These are phyloP conservation scores for Phacellophora camtschatica DNA, from an alignment of 30 jellyfish, hydroid and myxozoan genomes.

Conservation along the genomic window DNA sequence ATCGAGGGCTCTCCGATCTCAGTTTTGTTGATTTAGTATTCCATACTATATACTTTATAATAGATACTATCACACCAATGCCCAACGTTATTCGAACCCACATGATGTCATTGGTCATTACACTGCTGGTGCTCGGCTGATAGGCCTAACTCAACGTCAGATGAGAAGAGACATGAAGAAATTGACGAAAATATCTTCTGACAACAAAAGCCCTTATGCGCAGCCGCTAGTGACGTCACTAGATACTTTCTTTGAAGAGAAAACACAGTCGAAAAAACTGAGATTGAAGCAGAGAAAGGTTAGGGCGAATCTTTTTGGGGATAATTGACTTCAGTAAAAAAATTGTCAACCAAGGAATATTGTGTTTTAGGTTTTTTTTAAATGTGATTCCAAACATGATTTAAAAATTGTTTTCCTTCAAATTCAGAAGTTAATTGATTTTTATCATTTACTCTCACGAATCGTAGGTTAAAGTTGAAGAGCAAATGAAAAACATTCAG, in stretches of 20 bases:
- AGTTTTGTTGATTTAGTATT: too few species aligned
- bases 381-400: too few species aligned
- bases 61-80: slow-evolving; percentile 70
- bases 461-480: too few species aligned
- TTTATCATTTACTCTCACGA: too few species aligned
- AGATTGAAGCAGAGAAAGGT: slow-evolving; percentile 7
- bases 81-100: slow-evolving; percentile 46
- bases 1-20: too few species aligned
- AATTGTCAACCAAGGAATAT: too few species aligned
- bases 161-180: slow-evolving; percentile 59
- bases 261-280: background rate
- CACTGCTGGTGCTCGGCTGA: slow-evolving; percentile 83
- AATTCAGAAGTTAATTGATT: too few species aligned
- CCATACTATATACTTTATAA: too few species aligned
- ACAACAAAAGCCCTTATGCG: slow-evolving; percentile 81
- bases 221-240: slow-evolving; percentile 55
- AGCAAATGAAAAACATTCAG: background rate
- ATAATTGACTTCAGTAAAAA: background rate
- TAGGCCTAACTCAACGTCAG: slow-evolving; percentile 78
- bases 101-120: slow-evolving; percentile 76
- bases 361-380: too few species aligned
- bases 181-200: slow-evolving; percentile 36
- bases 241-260: slow-evolving; percentile 39
- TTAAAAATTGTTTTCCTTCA: too few species aligned
- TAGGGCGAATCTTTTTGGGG: background rate